phyloP scores from a whole-genome alignment of 2,888 invertebrate genomes.

The Monopis laevigella region DNA sequence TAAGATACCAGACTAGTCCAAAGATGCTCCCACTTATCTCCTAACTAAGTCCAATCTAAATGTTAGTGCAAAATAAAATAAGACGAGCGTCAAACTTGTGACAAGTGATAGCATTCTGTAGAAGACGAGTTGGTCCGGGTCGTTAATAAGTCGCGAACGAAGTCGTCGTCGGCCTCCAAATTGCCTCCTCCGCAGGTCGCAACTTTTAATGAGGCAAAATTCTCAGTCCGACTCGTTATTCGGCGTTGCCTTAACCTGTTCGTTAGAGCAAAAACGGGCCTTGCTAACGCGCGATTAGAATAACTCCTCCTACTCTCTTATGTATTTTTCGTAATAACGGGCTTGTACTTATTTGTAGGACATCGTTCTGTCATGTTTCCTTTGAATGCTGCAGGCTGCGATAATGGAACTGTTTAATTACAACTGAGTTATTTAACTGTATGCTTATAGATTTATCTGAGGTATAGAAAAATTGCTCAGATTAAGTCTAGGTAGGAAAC shows the following conservation, averaged over 20 bases:
- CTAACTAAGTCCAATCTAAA: too few relatives aligned
- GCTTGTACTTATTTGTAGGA: too few relatives aligned
- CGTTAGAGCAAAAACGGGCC: conserved; percentile 65
- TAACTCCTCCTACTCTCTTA: conserved; percentile 22
- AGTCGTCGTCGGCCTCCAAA: conserved; percentile 52
- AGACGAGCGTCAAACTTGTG: conserved; percentile 10
- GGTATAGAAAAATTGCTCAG: too few relatives aligned
- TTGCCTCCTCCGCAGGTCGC: conserved; percentile 61
- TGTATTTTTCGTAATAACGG: not conserved
- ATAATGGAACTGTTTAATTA: too few relatives aligned
- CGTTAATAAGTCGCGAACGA: conserved; percentile 52
- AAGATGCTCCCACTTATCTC: conserved; percentile 1
- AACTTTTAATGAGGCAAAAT: conserved; percentile 68
- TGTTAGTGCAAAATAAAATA: conserved; percentile 11
- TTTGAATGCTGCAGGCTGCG: too few relatives aligned
- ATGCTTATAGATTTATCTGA: too few relatives aligned
- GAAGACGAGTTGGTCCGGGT: conserved; percentile 35
- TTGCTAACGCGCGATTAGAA: conserved; percentile 66
- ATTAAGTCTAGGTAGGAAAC: too few relatives aligned
- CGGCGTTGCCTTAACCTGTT: conserved; percentile 58
- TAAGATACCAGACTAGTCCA: not conserved
- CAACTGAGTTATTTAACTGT: too few relatives aligned
- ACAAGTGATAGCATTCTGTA: conserved; percentile 15
- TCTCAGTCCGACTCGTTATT: conserved; percentile 48
- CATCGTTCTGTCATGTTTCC: too few relatives aligned